phyloP scores from a whole-genome alignment of 2,888 invertebrate genomes.

The Callyntrura guangdongensis region DNA sequence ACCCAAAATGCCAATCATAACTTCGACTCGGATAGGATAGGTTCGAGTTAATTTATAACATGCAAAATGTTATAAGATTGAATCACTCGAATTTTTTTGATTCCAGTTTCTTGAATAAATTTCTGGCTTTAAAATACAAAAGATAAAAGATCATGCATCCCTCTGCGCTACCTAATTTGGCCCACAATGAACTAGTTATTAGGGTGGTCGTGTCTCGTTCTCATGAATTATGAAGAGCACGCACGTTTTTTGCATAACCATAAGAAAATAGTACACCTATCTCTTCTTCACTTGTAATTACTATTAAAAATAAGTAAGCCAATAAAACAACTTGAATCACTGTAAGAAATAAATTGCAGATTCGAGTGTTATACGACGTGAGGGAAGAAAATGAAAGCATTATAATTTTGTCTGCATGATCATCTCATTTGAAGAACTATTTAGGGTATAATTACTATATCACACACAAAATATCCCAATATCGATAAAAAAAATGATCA shows the following conservation, averaged over 20 bases:
- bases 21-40: no score
- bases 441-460: conserved; percentile 61
- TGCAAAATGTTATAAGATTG: no score
- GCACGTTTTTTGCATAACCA: conserved; percentile 37
- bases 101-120: no score
- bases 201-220: conserved; percentile 4
- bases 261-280: not conserved
- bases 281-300: not conserved
- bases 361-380: not conserved
- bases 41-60: no score
- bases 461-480: conserved; percentile 4
- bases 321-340: conserved; percentile 1
- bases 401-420: conserved; percentile 55
- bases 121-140: no score
- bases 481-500: conserved; percentile 12
- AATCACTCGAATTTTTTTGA: no score
- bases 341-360: not conserved
- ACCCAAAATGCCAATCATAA: no score
- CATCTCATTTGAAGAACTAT: conserved; percentile 37
- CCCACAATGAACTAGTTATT: not conserved
- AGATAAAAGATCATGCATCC: no score
- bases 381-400: conserved; percentile 25
- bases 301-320: conserved; percentile 13
- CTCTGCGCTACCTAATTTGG: no score
- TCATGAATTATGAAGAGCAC: conserved; percentile 51